Percentiles rank a stretch among this genome's conserved stretches.
Evolutionary conservation across 2,113 vertebrate genomes (phyloP).

Genomic region (Salminus brasiliensis): DNA sequence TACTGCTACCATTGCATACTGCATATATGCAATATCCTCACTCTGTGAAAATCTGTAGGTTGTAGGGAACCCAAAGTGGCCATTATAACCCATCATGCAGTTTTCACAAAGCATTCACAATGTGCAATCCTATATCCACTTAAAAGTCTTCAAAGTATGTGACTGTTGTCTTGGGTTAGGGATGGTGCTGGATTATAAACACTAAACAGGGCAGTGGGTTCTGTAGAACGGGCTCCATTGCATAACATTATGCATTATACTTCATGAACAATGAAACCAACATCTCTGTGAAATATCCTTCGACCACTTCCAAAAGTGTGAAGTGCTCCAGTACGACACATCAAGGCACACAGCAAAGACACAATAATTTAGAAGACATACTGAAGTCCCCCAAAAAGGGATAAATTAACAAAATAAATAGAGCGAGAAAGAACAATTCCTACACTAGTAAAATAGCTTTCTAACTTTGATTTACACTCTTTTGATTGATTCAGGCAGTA

Average conservation of each 20-base stretch:
- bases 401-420: not conserved
- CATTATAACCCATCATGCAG: not conserved
- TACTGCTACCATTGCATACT: not conserved
- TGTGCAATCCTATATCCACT: too few relatives aligned
- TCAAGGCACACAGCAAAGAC: slow-evolving; percentile 5
- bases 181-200: not conserved
- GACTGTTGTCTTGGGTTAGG: not conserved
- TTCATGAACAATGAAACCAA: not conserved
- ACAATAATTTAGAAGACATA: not conserved
- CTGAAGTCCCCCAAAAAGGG: not conserved
- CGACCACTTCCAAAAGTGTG: not conserved
- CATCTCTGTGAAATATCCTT: not conserved
- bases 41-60: too few relatives aligned
- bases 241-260: not conserved
- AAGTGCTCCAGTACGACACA: not conserved
- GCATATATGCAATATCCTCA: too few relatives aligned
- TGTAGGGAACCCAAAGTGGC: not conserved
- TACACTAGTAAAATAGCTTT: not conserved
- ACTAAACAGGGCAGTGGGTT: not conserved
- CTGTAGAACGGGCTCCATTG: not conserved
- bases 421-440: not conserved
- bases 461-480: not conserved
- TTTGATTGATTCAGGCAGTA: not conserved
- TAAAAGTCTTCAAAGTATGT: not conserved
- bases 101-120: not conserved